A percentile compares a stretch with the other conserved stretches of the same genome.
Conservation (phyloP, 2,797 vertebrate species). For the Octomys mimax region DNA sequence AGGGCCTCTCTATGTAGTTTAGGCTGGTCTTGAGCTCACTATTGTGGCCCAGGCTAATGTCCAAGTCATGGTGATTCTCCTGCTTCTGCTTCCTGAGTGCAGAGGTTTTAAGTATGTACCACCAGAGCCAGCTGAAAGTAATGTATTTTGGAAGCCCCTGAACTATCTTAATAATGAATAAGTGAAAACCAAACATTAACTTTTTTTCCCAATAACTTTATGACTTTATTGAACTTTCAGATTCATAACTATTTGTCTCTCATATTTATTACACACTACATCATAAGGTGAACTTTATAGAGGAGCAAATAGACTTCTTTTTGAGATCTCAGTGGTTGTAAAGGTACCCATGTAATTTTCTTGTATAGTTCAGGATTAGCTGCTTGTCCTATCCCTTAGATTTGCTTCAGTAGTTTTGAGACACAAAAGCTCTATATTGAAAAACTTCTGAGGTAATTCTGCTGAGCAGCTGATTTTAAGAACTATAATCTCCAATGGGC, state of each 20-base stretch:
- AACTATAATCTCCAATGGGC: constrained; percentile 32
- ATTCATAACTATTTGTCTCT: no score
- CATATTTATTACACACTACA: no score
- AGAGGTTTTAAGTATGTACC: not conserved
- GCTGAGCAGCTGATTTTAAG: constrained; percentile 54
- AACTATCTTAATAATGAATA: not conserved
- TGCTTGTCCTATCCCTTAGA: not conserved
- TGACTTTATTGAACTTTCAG: no score
- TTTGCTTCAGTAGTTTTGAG: constrained; percentile 15
- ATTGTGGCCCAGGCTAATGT: not conserved
- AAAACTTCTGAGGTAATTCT: constrained; percentile 35
- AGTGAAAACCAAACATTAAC: not conserved
- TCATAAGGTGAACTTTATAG: constrained; percentile 12
- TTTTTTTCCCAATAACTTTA: no score
- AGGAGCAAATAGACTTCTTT: constrained; percentile 49
- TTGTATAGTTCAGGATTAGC: not conserved
- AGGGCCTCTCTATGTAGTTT: not conserved
- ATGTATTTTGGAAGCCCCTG: constrained; percentile 17
- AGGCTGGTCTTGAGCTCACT: not conserved
- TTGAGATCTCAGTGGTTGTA: constrained; percentile 29
- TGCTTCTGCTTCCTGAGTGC: not conserved
- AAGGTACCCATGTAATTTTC: not conserved
- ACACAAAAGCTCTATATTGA: constrained; percentile 24
- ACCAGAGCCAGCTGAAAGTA: not conserved
- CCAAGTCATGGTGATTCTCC: not conserved